Evolutionary conservation across 2,888 invertebrate species (phyloP), one percentile per base, ranked within the genome.

Genomic region (Danaus chrysippus): DNA sequence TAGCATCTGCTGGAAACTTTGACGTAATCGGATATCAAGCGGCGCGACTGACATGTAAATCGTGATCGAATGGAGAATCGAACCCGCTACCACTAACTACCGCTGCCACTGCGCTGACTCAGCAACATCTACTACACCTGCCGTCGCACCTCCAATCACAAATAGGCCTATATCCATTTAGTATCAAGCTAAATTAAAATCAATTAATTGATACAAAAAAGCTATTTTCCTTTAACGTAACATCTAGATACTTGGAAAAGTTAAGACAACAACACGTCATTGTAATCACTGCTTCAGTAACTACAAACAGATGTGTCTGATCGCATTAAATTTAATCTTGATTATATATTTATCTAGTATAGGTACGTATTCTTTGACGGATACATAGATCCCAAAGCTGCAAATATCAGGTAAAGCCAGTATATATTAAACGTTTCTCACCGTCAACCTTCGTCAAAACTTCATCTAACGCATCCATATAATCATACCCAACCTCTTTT

Each of bases 31-130:
- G 84, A 85, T 87, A 88, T 87, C 87, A 86, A 87, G 87, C 89
- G 88, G 90, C 72, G 83, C 81, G 75, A 81, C 83, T 89, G 90
- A 90, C 90, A 89, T 89, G 86, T 88, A 90, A 89, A 90, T 91
- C 87, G 88, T 90, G 90, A 88, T 87, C 84, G 79, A 78, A 77
- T 79, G 76, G 80, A 72, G 84, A 81, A 73, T 81, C 83, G 76
- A 84, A 84, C 82, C 79, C 76, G 91, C 91, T 91, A 90, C 90
- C 80, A 84, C 75, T 74, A 74, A 87, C 90, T 90, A 90, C 90
- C 84, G 87, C 84, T 86, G 88, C 87, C 87, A 86, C 87, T 73
- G 85, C 68, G 75, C 79, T 91, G 89, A 90, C 86, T 88, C 87
- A 87, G 88, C 91, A 78, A 19, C 77, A 82, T 80, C 75, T 60